phyloP scores from a whole-genome alignment of 2,113 vertebrate species.

The Lagopus muta region DNA sequence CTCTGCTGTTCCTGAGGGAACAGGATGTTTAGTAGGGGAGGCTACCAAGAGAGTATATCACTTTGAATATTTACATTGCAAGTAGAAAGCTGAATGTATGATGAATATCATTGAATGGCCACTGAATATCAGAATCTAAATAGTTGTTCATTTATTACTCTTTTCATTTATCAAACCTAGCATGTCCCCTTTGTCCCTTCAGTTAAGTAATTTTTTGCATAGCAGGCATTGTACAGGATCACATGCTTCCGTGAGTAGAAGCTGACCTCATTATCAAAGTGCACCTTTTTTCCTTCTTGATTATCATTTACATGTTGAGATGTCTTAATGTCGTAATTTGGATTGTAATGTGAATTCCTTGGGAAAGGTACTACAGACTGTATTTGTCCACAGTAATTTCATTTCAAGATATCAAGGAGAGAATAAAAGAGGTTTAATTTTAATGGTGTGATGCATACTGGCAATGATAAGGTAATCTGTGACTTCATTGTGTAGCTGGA shows the following conservation, averaged over 20 bases:
- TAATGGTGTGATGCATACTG: not conserved
- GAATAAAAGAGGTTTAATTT: not conserved
- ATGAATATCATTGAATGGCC: not conserved
- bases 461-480: not conserved
- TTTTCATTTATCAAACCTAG: not conserved
- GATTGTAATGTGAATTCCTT: not conserved
- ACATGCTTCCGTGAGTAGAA: not conserved
- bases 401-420: not conserved
- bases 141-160: fast-evolving
- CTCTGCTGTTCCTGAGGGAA: fast-evolving
- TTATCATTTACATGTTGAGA: not conserved
- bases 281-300: not conserved
- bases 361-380: not conserved
- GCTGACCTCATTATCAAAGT: not conserved
- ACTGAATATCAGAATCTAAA: not conserved
- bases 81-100: not conserved
- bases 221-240: not conserved
- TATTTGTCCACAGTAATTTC: not conserved
- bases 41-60: fast-evolving
- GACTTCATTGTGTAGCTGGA: not conserved
- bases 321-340: not conserved
- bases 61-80: not conserved
- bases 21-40: not conserved
- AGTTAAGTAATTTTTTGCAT: not conserved
- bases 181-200: not conserved